Conservation (phyloP, 2,113 vertebrate genomes). For the Eublepharis macularius region DNA sequence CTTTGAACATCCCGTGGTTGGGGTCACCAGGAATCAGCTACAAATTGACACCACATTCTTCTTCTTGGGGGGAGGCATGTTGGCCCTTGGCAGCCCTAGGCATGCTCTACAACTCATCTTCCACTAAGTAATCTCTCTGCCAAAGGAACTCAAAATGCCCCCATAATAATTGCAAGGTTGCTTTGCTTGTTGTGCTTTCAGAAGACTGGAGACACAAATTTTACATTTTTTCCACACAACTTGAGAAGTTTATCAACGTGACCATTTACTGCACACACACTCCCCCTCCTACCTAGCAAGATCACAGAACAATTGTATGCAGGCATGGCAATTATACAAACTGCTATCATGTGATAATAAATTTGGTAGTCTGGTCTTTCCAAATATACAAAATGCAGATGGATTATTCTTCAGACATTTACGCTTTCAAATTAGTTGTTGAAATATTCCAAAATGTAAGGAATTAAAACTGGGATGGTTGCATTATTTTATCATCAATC, state of each 20-base stretch:
- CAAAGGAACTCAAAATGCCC: neutral
- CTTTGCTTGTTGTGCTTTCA: neutral
- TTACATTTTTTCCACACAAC: no score
- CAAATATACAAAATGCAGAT: neutral
- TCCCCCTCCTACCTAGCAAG: neutral
- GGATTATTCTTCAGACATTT: neutral
- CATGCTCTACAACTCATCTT: no score
- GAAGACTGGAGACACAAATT: neutral
- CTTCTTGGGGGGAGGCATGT: no score
- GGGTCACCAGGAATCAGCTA: no score
- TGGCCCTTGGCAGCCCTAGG: no score
- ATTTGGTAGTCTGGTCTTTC: no score
- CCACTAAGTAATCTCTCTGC: neutral
- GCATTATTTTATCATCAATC: neutral
- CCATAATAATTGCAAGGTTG: neutral
- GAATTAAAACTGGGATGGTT: neutral
- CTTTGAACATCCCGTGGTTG: no score
- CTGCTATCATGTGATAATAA: no score
- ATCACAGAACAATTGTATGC: neutral
- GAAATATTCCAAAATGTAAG: neutral
- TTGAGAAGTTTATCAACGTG: no score
- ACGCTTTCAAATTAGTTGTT: neutral
- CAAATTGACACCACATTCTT: no score
- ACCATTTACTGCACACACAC: neutral
- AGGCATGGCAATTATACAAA: neutral